Conservation (phyloP, 2,888 invertebrate species). For the Odontomyia ornata region DNA sequence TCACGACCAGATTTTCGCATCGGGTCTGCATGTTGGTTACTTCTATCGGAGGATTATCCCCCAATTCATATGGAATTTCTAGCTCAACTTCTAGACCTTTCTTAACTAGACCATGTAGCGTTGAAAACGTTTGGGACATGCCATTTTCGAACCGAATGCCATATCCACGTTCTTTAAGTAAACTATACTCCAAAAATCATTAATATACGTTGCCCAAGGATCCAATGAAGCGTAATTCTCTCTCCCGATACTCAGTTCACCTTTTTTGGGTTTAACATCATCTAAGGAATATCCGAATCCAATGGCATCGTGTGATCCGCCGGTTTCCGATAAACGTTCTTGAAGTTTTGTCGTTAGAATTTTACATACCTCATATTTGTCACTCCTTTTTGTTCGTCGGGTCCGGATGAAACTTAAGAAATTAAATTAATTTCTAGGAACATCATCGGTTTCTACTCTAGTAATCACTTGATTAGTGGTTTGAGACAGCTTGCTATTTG, state of each 20-base stretch:
- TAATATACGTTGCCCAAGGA: slow-evolving; percentile 91
- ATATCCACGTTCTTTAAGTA: slow-evolving; percentile 93
- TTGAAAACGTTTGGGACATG: slow-evolving; percentile 95
- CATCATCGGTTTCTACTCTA: slow-evolving; percentile 50
- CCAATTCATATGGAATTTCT: slow-evolving; percentile 95
- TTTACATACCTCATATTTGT: slow-evolving; percentile 93
- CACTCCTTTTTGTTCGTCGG: slow-evolving; percentile 65
- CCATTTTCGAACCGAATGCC: slow-evolving; percentile 96
- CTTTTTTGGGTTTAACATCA: slow-evolving; percentile 84
- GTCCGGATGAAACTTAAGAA: slow-evolving; percentile 48
- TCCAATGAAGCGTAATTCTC: slow-evolving; percentile 90
- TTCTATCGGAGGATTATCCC: slow-evolving; percentile 97
- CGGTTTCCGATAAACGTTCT: slow-evolving; percentile 83
- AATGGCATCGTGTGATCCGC: slow-evolving; percentile 86
- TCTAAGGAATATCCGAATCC: slow-evolving; percentile 86
- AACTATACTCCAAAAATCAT: slow-evolving; percentile 88
- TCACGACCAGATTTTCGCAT: slow-evolving; percentile 88
- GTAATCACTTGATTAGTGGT: not conserved
- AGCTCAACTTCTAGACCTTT: slow-evolving; percentile 98
- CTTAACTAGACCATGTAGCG: slow-evolving; percentile 89
- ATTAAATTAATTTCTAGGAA: slow-evolving; percentile 45
- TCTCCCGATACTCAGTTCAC: slow-evolving; percentile 85
- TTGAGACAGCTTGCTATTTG: too few species aligned
- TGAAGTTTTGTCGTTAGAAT: slow-evolving; percentile 87
- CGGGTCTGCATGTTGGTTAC: slow-evolving; percentile 92